Evolutionary conservation across 2,797 vertebrate species (phyloP).

Genomic region (Microcaecilia unicolor): DNA sequence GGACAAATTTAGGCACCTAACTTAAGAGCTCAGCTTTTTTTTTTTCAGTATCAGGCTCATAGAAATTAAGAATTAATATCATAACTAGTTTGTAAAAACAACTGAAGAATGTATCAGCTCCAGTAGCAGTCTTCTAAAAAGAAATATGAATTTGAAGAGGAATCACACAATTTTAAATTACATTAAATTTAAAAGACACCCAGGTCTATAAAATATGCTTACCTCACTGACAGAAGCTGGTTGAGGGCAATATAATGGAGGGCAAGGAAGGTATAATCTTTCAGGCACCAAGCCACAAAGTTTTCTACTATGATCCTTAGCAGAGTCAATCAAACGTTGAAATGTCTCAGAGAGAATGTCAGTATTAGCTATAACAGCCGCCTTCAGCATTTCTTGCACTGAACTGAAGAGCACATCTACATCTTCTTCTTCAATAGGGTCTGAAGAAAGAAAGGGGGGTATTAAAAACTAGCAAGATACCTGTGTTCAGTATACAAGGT

Average conservation of each 20-base stretch:
- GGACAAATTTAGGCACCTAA: too few relatives aligned
- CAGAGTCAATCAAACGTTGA: constrained; percentile 62
- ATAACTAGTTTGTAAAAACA: background rate
- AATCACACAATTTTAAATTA: background rate
- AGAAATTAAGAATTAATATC: too few relatives aligned
- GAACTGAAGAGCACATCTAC: constrained; percentile 58
- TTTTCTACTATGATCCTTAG: constrained; percentile 63
- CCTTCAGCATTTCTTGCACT: constrained; percentile 79
- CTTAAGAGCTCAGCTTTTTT: too few relatives aligned
- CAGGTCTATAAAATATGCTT: constrained; percentile 7
- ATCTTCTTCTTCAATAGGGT: constrained; percentile 73
- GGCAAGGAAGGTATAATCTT: constrained; percentile 82
- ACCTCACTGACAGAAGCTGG: constrained; percentile 79
- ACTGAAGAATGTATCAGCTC: background rate
- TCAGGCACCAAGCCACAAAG: constrained; percentile 69
- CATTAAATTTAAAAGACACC: background rate
- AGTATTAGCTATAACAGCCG: constrained; percentile 82
- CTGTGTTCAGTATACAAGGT: too few relatives aligned
- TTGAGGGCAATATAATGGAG: constrained; percentile 92
- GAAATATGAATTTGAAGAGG: background rate
- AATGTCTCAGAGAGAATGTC: constrained; percentile 74
- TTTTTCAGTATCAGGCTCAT: too few relatives aligned
- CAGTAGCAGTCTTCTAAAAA: background rate
- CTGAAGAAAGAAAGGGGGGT: constrained; percentile 31
- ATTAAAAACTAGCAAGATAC: too few relatives aligned